These are phyloP conservation scores for Steromphala cineraria DNA, from an alignment of 2,888 invertebrate genomes.

Conservation along the genomic window DNA sequence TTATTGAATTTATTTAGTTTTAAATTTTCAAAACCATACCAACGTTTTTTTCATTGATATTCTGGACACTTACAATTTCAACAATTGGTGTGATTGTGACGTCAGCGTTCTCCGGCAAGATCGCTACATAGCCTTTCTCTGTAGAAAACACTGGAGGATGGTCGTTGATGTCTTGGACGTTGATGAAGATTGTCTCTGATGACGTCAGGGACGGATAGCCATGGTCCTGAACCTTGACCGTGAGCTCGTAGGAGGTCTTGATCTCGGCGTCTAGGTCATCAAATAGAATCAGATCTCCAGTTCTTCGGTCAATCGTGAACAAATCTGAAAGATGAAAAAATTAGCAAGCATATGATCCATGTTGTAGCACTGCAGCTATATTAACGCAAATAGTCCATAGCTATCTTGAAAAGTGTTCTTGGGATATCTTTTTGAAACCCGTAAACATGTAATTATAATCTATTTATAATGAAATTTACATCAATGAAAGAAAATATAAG, in stretches of 20 bases:
- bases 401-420: too few species aligned
- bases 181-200: background rate
- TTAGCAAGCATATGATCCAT: too few species aligned
- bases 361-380: too few species aligned
- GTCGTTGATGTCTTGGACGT: constrained; percentile 1
- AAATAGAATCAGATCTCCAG: constrained; percentile 5
- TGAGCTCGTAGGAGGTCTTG: background rate
- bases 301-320: constrained; percentile 12
- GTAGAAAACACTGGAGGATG: background rate
- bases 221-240: constrained; percentile 1
- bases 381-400: too few species aligned
- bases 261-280: background rate
- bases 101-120: background rate
- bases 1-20: too few species aligned
- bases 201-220: constrained; percentile 5
- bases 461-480: too few species aligned
- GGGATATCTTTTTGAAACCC: too few species aligned
- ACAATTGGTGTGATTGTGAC: background rate
- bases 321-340: background rate
- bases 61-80: background rate
- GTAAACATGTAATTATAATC: too few species aligned
- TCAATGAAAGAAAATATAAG: too few species aligned
- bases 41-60: too few species aligned
- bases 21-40: too few species aligned
- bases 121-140: background rate